phyloP scores from a whole-genome alignment of 2,113 vertebrate genomes.

The Lepus timidus region DNA sequence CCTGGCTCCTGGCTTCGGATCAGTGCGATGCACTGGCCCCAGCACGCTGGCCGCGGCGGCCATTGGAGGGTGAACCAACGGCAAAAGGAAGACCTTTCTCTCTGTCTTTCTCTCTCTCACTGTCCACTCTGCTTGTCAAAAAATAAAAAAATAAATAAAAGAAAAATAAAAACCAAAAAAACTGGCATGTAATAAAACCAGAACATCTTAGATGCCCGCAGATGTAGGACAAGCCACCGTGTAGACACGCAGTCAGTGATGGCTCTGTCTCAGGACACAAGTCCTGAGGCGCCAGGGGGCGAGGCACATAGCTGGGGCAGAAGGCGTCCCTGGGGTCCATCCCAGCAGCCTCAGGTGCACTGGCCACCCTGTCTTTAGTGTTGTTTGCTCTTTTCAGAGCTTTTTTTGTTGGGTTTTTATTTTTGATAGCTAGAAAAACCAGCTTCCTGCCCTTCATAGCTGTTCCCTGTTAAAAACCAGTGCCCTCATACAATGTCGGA shows the following conservation, averaged over 20 bases:
- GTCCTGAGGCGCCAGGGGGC: no score
- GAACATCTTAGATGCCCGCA: background rate
- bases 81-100: no score
- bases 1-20: no score
- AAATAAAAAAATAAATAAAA: no score
- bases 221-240: background rate
- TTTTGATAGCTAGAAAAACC: background rate
- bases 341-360: fast-evolving
- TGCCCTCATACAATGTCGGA: background rate
- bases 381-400: no score
- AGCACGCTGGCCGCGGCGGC: no score
- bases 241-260: background rate
- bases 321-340: fast-evolving
- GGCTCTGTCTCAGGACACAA: no score
- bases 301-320: background rate
- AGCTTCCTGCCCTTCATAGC: background rate
- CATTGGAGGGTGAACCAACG: no score
- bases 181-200: background rate
- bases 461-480: constrained; percentile 1
- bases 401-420: background rate
- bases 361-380: background rate
- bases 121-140: no score
- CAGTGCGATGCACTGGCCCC: no score
- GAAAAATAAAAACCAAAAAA: background rate
- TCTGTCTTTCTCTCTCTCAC: no score